Evolutionary conservation across 2,113 vertebrate genomes (phyloP).

Genomic region (Embiotoca jacksoni): DNA sequence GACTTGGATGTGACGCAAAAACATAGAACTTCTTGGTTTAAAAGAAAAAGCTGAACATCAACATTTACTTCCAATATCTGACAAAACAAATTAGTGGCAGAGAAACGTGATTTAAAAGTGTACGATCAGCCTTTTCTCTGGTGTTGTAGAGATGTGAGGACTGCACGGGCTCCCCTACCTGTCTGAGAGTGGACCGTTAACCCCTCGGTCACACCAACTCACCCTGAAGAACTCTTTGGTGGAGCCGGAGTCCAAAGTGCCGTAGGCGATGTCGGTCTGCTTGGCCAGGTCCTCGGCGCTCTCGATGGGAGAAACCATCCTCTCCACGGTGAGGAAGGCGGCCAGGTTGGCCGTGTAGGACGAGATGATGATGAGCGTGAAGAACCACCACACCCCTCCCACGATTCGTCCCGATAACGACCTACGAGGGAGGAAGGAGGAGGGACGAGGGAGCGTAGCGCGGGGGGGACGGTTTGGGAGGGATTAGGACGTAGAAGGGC

Average conservation of each 20-base stretch:
- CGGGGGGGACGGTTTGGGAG: conserved; percentile 10
- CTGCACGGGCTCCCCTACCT: conserved; percentile 1
- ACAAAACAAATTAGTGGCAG: no score
- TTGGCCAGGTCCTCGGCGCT: conserved; percentile 98
- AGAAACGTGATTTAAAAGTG: neutral
- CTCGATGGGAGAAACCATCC: conserved; percentile 99
- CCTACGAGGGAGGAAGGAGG: conserved; percentile 75
- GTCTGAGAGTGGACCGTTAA: conserved; percentile 2
- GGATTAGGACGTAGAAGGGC: conserved; percentile 14
- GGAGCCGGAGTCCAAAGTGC: conserved; percentile 97
- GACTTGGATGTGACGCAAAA: no score
- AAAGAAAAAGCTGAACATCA: no score
- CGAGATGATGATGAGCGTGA: conserved; percentile 99
- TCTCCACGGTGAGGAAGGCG: conserved; percentile 98
- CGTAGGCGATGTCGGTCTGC: conserved; percentile 98
- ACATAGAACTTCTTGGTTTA: no score
- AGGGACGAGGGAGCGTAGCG: neutral
- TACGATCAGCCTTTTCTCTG: neutral
- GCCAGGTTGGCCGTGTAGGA: conserved; percentile 99
- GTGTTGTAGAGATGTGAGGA: no score
- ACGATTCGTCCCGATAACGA: conserved; percentile 98
- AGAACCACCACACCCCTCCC: conserved; percentile 99
- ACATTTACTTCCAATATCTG: no score
- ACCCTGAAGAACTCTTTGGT: conserved; percentile 99
- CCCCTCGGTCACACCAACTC: conserved; percentile 71